A percentile compares a stretch with the other conserved stretches of the same genome.
These are phyloP conservation scores for Syritta pipiens DNA, from an alignment of 2,888 invertebrate species.

Conservation along the genomic window DNA sequence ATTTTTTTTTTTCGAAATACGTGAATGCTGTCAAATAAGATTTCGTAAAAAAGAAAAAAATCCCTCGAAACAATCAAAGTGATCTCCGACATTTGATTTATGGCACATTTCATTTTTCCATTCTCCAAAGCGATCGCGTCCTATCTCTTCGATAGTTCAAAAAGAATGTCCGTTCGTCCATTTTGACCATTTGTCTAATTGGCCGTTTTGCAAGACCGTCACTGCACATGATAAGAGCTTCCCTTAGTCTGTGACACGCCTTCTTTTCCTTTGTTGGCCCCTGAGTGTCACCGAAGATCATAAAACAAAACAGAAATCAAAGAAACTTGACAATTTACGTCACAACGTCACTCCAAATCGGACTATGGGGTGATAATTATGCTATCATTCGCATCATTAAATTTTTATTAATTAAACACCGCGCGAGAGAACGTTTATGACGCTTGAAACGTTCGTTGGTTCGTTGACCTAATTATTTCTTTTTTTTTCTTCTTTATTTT, in stretches of 20 bases:
- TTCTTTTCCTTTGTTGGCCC: slow-evolving; percentile 50
- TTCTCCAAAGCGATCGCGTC: no score
- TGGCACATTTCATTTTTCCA: neutral
- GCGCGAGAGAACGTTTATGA: slow-evolving; percentile 13
- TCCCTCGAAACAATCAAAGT: slow-evolving; percentile 24
- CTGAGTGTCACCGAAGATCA: slow-evolving; percentile 11
- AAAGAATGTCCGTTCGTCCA: no score
- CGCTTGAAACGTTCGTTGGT: slow-evolving; percentile 32
- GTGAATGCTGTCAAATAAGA: slow-evolving; percentile 7
- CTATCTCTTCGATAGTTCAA: slow-evolving; percentile 5
- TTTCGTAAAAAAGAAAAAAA: neutral
- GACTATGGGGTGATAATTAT: slow-evolving; percentile 20
- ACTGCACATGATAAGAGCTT: slow-evolving; percentile 16
- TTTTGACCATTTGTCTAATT: neutral
- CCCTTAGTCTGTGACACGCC: slow-evolving; percentile 45
- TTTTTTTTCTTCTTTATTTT: no score
- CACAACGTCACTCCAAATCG: slow-evolving; percentile 51
- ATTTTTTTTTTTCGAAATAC: neutral
- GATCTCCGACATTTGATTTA: slow-evolving; percentile 44
- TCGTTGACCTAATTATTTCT: slow-evolving; percentile 62
- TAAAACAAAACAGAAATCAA: neutral
- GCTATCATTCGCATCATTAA: slow-evolving; percentile 51
- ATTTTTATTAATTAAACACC: slow-evolving; percentile 34
- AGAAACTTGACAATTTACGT: slow-evolving; percentile 52
- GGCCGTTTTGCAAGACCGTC: slow-evolving; percentile 7